phyloP scores from a whole-genome alignment of 2,888 invertebrate species.

The Cephalotes varians region DNA sequence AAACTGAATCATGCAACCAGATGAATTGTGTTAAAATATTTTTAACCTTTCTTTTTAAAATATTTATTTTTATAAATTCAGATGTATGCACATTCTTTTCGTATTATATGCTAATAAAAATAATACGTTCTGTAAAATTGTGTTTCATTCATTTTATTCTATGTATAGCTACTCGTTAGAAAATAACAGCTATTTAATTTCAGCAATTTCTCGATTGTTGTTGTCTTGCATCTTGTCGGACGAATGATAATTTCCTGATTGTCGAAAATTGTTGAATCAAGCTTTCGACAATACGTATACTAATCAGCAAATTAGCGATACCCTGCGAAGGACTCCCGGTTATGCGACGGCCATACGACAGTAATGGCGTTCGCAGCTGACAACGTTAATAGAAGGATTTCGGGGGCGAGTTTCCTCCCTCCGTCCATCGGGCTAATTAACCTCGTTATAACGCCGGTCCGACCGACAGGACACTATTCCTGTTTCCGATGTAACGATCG shows the following conservation, averaged over 20 bases:
- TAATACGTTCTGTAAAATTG: neutral
- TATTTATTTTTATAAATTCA: neutral
- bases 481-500: conserved; percentile 56
- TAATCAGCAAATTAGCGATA: conserved; percentile 62
- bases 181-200: neutral
- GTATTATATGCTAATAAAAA: neutral
- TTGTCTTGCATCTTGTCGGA: neutral
- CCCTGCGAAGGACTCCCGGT: conserved; percentile 23
- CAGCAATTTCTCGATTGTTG: neutral
- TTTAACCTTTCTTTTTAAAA: neutral
- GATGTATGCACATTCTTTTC: neutral
- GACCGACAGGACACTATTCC: conserved; percentile 44
- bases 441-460: conserved; percentile 69
- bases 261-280: neutral
- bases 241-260: neutral
- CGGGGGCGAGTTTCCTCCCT: conserved; percentile 51
- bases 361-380: conserved; percentile 69
- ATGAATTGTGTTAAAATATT: too few relatives aligned
- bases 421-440: conserved; percentile 66
- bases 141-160: neutral
- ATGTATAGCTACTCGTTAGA: neutral
- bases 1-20: neutral
- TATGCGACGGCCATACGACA: conserved; percentile 40
- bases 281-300: conserved; percentile 53
- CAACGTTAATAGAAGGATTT: conserved; percentile 74